Evolutionary conservation across 1,140 invertebrate genomes (phyloP).

Genomic region (Scaptodrosophila lebanonensis): DNA sequence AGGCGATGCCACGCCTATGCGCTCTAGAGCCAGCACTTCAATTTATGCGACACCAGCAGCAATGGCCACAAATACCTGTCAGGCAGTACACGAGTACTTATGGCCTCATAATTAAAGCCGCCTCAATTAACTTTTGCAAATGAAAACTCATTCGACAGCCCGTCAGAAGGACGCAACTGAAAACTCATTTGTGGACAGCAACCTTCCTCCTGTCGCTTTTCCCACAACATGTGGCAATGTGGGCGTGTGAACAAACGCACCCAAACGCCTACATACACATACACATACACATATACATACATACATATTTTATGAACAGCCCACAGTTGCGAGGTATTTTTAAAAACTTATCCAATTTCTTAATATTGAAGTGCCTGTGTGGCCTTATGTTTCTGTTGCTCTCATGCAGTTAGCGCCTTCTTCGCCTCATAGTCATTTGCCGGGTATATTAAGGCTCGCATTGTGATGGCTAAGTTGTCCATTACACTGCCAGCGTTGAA

Average conservation of each 20-base stretch:
- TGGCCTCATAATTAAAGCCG: conserved; percentile 26
- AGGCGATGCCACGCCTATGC: too few relatives aligned
- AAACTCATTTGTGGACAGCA: conserved; percentile 21
- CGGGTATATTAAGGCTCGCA: conserved; percentile 1
- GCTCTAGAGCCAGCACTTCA: too few relatives aligned
- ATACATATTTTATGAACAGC: background rate
- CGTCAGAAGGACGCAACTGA: too few relatives aligned
- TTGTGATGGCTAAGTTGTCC: conserved; percentile 14
- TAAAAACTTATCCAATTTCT: conserved; percentile 35
- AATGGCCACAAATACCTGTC: background rate
- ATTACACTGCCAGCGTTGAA: conserved; percentile 28
- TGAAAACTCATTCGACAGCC: background rate
- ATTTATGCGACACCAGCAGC: background rate
- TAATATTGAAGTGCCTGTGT: too few relatives aligned
- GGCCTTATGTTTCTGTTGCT: too few relatives aligned
- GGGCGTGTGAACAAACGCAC: conserved; percentile 3
- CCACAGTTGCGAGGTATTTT: too few relatives aligned
- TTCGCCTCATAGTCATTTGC: conserved; percentile 26
- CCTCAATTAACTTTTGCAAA: conserved; percentile 39
- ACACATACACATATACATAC: background rate
- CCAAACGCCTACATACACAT: background rate
- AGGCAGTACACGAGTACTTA: background rate
- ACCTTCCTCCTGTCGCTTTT: conserved; percentile 10
- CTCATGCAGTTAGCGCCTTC: conserved; percentile 5
- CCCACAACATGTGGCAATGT: too few relatives aligned